A percentile compares a stretch with the other conserved stretches of the same genome.
Conservation (phyloP, 2,888 invertebrate species). For the Pollenia angustigena region DNA sequence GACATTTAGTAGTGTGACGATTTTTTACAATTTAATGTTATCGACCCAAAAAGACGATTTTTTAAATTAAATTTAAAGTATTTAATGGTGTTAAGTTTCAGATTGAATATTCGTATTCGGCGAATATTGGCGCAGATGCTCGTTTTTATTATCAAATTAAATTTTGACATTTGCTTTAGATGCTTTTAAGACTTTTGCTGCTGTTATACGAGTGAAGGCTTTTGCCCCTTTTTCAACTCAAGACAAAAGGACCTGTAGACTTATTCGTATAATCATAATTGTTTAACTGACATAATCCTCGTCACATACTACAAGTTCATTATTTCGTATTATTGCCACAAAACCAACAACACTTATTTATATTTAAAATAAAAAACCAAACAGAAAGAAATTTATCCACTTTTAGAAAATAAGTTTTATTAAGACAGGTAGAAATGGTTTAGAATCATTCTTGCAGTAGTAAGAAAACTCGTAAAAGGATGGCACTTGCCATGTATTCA, state of each 20-base stretch:
- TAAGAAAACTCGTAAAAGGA: constrained; percentile 1
- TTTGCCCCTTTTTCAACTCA: not conserved
- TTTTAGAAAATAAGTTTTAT: not conserved
- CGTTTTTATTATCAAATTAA: constrained; percentile 4
- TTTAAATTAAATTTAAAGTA: too few relatives aligned
- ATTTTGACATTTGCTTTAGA: constrained; percentile 4
- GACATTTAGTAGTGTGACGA: too few relatives aligned
- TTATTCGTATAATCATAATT: constrained; percentile 12
- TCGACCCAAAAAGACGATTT: too few relatives aligned
- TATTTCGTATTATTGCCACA: constrained; percentile 15
- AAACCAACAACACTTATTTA: not conserved
- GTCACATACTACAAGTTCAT: constrained; percentile 46
- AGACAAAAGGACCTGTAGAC: constrained; percentile 25
- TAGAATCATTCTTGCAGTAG: not conserved
- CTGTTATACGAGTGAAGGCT: not conserved
- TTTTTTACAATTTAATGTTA: too few relatives aligned
- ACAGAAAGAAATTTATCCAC: too few relatives aligned
- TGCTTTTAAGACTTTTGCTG: not conserved
- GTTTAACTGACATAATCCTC: constrained; percentile 51
- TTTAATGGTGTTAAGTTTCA: too few relatives aligned
- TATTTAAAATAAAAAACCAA: not conserved
- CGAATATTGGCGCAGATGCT: too few relatives aligned
- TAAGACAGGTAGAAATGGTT: not conserved
- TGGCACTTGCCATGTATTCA: constrained; percentile 60
- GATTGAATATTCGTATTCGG: too few relatives aligned